Base-by-base conservation (phyloP, 2,113 vertebrate genomes). In the Cavia porcellus region DNA sequence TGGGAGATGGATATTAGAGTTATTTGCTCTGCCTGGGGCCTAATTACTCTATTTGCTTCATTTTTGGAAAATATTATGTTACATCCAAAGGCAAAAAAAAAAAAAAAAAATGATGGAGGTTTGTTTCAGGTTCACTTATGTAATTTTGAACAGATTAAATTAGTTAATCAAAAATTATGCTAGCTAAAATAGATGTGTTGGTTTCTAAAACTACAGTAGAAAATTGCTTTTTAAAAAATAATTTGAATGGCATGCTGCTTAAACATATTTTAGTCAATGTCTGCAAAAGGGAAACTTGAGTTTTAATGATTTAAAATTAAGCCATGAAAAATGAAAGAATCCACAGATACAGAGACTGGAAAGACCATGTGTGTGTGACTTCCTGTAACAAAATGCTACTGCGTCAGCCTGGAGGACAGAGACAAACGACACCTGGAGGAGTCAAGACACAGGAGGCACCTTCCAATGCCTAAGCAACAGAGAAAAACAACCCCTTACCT, bases 51-150 rank as follows among this genome's bases (percentile, higher is more conserved):
- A 95, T 97, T 98, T 98, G 92, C 93, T 97, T 98, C 97, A 96
- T 94, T 96, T 93, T 98, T 97, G 98, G 88, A 98, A 98, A 98
- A 98, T 98, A 98, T 97, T 98, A 98, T 98, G 96, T 97, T 98
- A 98, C 94, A 92, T 98, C 96, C 95, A 98, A 98, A 7, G 68
- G 96, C 75, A 96, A 98, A 98, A 45, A 38, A 64, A 68, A 35
- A 35, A 88, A 93, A 55, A 86, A 97, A 98, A 98, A 98, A 94
- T 97, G 97, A 98, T 98, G 97, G 95, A 97, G 97, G 93, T 94
- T 98, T 98, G 97, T 98, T 98, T 97, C 98, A 98, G 96, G 64
- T 96, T 98, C 96, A 93, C 96, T 98, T 98, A 97, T 97, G 96
- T 95, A 98, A 97, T 98, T 98, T 97, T 90, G 90, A 25, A 97